Percentiles rank a stretch among this genome's conserved stretches.
Evolutionary conservation across 2,113 vertebrate genomes (phyloP).

Genomic region (Dipodomys merriami): DNA sequence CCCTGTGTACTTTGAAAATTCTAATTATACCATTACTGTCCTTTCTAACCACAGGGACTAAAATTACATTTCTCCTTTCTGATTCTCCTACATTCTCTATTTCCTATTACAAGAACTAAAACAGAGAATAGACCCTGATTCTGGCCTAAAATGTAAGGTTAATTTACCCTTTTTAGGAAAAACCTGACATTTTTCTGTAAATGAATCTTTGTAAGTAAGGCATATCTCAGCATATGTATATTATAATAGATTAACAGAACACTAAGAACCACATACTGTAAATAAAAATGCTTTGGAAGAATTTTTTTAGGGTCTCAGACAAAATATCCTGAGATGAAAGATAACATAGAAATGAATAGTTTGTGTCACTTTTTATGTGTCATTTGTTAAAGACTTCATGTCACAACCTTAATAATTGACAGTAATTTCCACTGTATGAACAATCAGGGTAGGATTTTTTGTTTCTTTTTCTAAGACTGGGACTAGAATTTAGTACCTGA

Average conservation of each 20-base stretch:
- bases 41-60: slow-evolving; percentile 29
- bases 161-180: background rate
- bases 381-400: background rate
- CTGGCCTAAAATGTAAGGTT: background rate
- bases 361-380: slow-evolving; percentile 21
- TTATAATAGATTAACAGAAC: background rate
- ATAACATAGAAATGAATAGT: background rate
- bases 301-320: background rate
- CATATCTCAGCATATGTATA: too few species aligned
- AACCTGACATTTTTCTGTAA: too few species aligned
- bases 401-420: background rate
- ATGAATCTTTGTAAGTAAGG: too few species aligned
- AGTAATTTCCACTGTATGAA: slow-evolving; percentile 17
- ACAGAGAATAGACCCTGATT: background rate
- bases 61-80: slow-evolving; percentile 52
- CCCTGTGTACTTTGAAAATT: background rate
- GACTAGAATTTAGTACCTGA: too few species aligned
- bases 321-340: slow-evolving; percentile 28
- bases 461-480: too few species aligned
- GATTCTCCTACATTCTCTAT: background rate
- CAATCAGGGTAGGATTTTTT: background rate
- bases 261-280: background rate
- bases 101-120: background rate
- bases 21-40: slow-evolving; percentile 32
- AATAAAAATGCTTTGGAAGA: slow-evolving; percentile 15